Conservation (phyloP, 2,888 invertebrate species). For the Blera fallax region DNA sequence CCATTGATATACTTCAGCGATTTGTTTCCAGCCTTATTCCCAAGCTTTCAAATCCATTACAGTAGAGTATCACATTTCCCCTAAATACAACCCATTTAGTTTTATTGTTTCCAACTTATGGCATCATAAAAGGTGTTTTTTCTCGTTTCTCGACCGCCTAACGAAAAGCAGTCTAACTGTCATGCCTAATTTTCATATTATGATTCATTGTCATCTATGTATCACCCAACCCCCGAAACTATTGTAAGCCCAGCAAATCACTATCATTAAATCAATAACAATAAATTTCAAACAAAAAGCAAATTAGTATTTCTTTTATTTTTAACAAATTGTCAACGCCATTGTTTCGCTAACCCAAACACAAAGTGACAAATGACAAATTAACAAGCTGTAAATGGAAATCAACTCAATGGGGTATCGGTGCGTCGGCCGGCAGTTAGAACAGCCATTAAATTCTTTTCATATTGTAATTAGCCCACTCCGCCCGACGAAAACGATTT, state of each 20-base stretch:
- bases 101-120: conserved; percentile 9
- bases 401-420: conserved; percentile 32
- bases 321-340: conserved; percentile 53
- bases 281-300: conserved; percentile 35
- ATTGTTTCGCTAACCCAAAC: conserved; percentile 40
- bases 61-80: not conserved
- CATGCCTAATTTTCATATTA: conserved; percentile 10
- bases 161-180: conserved; percentile 27
- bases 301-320: conserved; percentile 29
- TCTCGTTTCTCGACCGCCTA: not conserved
- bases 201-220: conserved; percentile 11
- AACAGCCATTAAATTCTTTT: conserved; percentile 36
- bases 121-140: not conserved
- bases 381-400: conserved; percentile 58
- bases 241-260: conserved; percentile 1
- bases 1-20: not conserved
- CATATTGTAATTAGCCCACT: conserved; percentile 56
- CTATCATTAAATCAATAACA: conserved; percentile 25
- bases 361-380: conserved; percentile 51
- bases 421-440: not conserved
- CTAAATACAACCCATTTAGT: not conserved
- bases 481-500: not conserved
- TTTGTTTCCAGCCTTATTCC: not conserved
- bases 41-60: conserved; percentile 1
- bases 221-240: not conserved